Conservation (phyloP, 2,113 vertebrate genomes). For the Ariopsis seemanni region DNA sequence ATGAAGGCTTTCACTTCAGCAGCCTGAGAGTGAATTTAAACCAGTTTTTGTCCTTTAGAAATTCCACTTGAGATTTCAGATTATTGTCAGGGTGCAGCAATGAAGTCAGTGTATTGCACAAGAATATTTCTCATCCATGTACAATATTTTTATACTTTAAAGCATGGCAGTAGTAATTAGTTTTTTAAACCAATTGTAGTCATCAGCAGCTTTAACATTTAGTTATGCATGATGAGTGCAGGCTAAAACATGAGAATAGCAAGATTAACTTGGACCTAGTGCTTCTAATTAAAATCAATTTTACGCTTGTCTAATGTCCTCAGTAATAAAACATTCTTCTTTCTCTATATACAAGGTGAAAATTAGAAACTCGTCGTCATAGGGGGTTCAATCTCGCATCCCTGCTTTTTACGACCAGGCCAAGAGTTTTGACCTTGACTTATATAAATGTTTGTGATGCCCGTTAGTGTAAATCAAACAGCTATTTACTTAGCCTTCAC, state of each 20-base stretch:
- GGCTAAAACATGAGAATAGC: background rate
- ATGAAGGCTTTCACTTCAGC: conserved; percentile 14
- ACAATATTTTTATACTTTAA: background rate
- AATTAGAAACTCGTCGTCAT: background rate
- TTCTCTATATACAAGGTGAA: background rate
- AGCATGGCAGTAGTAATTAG: background rate
- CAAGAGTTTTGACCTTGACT: background rate
- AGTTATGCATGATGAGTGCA: background rate
- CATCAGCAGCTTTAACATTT: background rate
- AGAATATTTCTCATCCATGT: background rate
- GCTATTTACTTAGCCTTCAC: conserved; percentile 41
- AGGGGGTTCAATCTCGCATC: background rate
- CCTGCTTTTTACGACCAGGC: background rate
- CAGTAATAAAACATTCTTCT: conserved; percentile 33
- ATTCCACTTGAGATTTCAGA: conserved; percentile 3
- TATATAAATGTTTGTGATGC: background rate
- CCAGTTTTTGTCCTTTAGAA: conserved; percentile 20
- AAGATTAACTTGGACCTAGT: conserved; percentile 11
- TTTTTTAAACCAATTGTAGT: background rate
- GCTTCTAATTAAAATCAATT: conserved; percentile 28
- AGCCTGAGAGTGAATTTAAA: conserved; percentile 10
- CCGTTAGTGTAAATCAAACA: background rate
- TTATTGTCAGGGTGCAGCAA: background rate
- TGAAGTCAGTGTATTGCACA: background rate
- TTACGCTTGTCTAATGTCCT: background rate